phyloP scores from a whole-genome alignment of 2,797 vertebrate species.

The Enteromius mattozi region DNA sequence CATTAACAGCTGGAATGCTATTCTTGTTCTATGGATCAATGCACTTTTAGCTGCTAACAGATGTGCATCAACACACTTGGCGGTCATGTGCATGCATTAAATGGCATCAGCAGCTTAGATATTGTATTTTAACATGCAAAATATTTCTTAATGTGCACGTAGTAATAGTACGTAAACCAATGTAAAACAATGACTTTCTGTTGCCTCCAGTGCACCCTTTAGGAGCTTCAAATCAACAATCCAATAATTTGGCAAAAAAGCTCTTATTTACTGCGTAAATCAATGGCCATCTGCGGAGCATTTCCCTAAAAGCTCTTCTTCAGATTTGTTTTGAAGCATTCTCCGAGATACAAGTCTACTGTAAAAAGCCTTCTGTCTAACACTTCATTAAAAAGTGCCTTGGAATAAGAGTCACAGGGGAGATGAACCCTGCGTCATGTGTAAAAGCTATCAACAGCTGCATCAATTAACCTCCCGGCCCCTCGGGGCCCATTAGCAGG shows the following conservation, averaged over 20 bases:
- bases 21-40: slow-evolving; percentile 4
- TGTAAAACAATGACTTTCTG: slow-evolving; percentile 72
- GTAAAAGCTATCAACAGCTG: slow-evolving; percentile 92
- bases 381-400: slow-evolving; percentile 92
- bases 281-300: slow-evolving; percentile 74
- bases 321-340: slow-evolving; percentile 72
- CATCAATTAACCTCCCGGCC: slow-evolving; percentile 90
- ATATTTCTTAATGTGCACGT: neutral
- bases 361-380: slow-evolving; percentile 85
- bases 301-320: slow-evolving; percentile 57
- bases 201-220: slow-evolving; percentile 68
- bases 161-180: slow-evolving; percentile 49
- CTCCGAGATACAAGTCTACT: slow-evolving; percentile 74
- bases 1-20: neutral
- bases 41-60: slow-evolving; percentile 3
- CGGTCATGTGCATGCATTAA: neutral
- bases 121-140: neutral
- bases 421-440: slow-evolving; percentile 81
- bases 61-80: neutral
- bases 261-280: slow-evolving; percentile 78
- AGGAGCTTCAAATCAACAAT: slow-evolving; percentile 76
- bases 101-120: neutral
- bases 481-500: slow-evolving; percentile 85
- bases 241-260: slow-evolving; percentile 73
- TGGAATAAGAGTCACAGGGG: slow-evolving; percentile 88